These are phyloP conservation scores for Cantharis rustica DNA, from an alignment of 2,888 invertebrate genomes.

Conservation along the genomic window DNA sequence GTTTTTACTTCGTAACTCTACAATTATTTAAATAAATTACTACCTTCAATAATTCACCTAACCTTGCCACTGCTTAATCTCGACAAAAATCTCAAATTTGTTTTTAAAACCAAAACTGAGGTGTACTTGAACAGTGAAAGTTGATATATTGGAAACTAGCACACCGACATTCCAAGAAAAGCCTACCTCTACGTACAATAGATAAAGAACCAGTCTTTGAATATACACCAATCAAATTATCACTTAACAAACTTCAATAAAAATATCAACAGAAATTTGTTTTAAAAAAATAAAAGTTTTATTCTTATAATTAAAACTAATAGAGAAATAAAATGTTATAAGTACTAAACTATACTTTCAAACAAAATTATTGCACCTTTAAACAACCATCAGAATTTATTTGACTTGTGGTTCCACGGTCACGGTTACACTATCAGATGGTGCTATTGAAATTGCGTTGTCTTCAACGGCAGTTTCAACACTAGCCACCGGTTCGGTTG, in stretches of 20 bases:
- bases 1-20: not conserved
- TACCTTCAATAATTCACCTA: not conserved
- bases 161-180: not conserved
- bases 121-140: not conserved
- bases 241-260: not conserved
- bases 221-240: conserved; percentile 5
- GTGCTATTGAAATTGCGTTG: not conserved
- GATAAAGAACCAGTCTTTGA: not conserved
- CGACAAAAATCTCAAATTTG: not conserved
- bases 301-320: not conserved
- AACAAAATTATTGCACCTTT: not conserved
- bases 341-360: not conserved
- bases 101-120: not conserved
- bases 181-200: not conserved
- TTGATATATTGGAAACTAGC: not conserved
- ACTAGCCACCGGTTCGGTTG: not conserved
- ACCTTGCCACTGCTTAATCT: not conserved
- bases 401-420: not conserved
- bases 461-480: not conserved
- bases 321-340: not conserved
- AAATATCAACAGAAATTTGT: not conserved
- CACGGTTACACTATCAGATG: not conserved
- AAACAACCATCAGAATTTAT: not conserved
- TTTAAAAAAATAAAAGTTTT: not conserved
- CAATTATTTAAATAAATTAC: not conserved